These are phyloP conservation scores for Enteromius unitaeniatus DNA, from an alignment of 2,797 vertebrate genomes.

Conservation along the genomic window DNA sequence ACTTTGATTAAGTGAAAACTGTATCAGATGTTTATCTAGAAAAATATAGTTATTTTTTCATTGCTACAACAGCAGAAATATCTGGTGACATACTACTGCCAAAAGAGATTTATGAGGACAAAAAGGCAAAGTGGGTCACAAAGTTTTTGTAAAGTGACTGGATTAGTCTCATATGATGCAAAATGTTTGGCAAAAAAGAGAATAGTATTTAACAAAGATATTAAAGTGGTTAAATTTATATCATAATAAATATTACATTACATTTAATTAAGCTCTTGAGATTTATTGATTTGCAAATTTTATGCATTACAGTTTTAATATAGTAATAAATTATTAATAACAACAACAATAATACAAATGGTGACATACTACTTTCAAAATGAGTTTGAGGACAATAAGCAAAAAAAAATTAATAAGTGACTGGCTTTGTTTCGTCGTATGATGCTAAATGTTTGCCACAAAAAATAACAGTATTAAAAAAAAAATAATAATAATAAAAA, in stretches of 20 bases:
- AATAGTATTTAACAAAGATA: background rate
- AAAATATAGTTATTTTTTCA: too few relatives aligned
- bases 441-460: background rate
- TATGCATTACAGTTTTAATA: background rate
- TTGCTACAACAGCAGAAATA: background rate
- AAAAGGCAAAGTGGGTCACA: conserved; percentile 6
- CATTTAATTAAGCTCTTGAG: background rate
- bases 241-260: background rate
- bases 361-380: background rate
- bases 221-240: background rate
- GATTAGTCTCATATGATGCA: background rate
- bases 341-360: background rate
- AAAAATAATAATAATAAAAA: background rate
- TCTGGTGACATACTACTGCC: background rate
- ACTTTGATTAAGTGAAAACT: background rate
- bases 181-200: background rate
- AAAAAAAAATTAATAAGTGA: background rate
- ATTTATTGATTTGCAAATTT: background rate
- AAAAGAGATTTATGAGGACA: conserved; percentile 2
- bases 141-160: background rate
- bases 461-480: background rate
- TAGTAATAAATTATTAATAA: background rate
- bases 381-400: background rate
- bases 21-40: background rate
- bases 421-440: background rate